Percentiles rank a stretch among this genome's conserved stretches.
Conservation (phyloP, 2,113 vertebrate genomes). For the Pterocles orientalis region DNA sequence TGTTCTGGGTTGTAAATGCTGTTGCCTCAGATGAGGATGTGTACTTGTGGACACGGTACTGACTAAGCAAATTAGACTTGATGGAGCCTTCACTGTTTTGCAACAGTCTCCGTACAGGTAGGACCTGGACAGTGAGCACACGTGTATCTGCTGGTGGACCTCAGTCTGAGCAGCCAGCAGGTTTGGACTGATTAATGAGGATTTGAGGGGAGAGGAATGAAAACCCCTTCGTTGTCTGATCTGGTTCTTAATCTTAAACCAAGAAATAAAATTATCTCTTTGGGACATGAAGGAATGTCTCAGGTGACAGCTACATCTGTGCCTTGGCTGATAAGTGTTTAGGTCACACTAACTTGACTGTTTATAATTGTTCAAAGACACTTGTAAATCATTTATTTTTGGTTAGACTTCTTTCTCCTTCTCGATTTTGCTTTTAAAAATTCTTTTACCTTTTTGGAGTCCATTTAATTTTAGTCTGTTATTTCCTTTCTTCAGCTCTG, state of each 20-base stretch:
- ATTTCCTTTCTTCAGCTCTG: background rate
- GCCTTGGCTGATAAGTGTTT: background rate
- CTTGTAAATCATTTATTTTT: background rate
- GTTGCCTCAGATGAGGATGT: background rate
- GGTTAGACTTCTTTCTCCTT: background rate
- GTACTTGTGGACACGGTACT: background rate
- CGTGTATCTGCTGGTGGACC: rapidly evolving
- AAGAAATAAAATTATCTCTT: background rate
- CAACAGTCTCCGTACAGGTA: rapidly evolving
- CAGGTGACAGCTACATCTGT: background rate
- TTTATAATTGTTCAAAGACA: background rate
- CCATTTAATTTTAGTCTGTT: background rate
- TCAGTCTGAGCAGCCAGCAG: background rate
- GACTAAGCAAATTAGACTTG: background rate
- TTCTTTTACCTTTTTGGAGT: rapidly evolving
- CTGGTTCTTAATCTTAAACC: background rate
- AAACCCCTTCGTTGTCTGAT: background rate
- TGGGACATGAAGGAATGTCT: background rate
- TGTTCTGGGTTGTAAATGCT: background rate
- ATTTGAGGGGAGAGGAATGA: background rate
- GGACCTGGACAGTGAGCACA: background rate
- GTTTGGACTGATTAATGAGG: background rate
- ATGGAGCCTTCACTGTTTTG: background rate
- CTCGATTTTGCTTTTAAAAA: background rate
- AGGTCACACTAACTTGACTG: background rate